phyloP scores from a whole-genome alignment of 2,113 vertebrate genomes.

The Eudyptes chrysolophus region DNA sequence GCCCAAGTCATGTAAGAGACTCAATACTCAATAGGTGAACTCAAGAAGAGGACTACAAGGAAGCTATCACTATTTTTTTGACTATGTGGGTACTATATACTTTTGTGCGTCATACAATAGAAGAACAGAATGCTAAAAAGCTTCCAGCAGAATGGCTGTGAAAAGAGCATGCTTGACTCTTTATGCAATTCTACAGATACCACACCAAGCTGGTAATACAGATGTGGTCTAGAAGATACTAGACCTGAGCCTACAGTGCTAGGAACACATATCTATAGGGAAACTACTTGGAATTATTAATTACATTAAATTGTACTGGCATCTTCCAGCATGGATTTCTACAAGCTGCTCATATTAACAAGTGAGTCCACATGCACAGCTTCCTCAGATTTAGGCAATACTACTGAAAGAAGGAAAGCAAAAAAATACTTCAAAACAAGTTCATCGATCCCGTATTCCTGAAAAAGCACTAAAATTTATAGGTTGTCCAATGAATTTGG shows the following conservation, averaged over 20 bases:
- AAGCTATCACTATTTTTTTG: not conserved
- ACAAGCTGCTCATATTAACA: not conserved
- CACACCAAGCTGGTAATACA: not conserved
- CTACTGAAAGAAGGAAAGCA: not conserved
- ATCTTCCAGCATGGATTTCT: not conserved
- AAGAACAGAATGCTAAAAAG: not conserved
- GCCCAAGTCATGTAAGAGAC: not conserved
- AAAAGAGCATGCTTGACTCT: not conserved
- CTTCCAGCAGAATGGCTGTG: not conserved
- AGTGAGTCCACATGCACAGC: not conserved
- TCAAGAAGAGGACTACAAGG: not conserved
- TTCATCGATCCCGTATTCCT: not conserved
- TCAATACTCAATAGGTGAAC: not conserved
- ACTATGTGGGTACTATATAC: not conserved
- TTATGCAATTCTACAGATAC: not conserved
- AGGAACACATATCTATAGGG: not conserved
- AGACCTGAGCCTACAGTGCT: not conserved
- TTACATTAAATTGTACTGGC: not conserved
- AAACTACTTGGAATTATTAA: not conserved
- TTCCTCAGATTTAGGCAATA: not conserved
- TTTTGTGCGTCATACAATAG: not conserved
- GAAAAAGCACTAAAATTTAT: not conserved
- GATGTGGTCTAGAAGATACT: not conserved
- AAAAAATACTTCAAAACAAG: not conserved
- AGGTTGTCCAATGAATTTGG: not conserved